Evolutionary conservation across 2,113 vertebrate species (phyloP).

Genomic region (Haplotaxodon microlepis): DNA sequence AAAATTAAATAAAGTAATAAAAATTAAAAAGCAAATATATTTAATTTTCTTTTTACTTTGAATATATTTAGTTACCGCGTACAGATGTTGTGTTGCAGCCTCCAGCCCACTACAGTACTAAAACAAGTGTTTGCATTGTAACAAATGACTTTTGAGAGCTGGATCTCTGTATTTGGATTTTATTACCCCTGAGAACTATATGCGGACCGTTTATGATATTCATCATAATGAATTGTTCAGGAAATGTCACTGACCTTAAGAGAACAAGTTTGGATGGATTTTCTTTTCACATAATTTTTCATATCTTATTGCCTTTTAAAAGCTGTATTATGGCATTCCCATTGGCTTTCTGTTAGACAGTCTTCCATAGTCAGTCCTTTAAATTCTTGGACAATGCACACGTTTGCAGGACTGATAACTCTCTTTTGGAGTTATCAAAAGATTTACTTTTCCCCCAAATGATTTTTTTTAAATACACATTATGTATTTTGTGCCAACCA

Average conservation of each 20-base stretch:
- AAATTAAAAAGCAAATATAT: not conserved
- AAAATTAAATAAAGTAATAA: not conserved
- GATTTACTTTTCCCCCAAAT: not conserved
- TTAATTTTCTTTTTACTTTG: not conserved
- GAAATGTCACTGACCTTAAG: not conserved
- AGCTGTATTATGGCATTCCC: not conserved
- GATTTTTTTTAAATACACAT: not conserved
- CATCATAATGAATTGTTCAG: not conserved
- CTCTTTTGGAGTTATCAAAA: not conserved
- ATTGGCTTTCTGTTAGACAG: not conserved
- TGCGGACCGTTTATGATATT: not conserved
- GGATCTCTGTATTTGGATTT: not conserved
- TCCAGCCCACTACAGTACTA: not conserved
- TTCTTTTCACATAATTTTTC: not conserved
- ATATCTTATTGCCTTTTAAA: not conserved
- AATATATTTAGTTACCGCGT: not conserved
- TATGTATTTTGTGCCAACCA: not conserved
- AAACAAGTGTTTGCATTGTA: not conserved
- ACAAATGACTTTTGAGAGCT: not conserved
- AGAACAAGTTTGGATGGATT: not conserved
- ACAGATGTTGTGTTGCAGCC: not conserved
- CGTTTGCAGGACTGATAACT: not conserved
- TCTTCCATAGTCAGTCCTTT: not conserved
- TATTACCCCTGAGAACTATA: not conserved
- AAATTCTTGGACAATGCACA: not conserved